Evolutionary conservation across 1,140 invertebrate species (phyloP), one percentile per base, ranked within the genome.

Genomic region (Mactra quadrangularis): DNA sequence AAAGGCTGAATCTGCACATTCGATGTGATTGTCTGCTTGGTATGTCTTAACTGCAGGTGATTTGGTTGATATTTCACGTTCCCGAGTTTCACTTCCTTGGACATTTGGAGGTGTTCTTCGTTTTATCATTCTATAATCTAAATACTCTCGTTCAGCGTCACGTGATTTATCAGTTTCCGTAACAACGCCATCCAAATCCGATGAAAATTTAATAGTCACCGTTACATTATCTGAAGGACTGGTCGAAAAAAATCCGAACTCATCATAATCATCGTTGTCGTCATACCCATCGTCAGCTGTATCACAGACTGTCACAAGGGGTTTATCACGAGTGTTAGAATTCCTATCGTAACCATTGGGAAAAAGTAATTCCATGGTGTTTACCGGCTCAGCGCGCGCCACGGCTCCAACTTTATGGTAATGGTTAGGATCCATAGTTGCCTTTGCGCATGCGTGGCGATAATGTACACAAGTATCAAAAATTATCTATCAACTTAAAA

Each of bases 171-270:
- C 74, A 2, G 74, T 76, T 45, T 76, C 59, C 31, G 74, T 76
- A n/a, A 76, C 59, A 2, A 78, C 52, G 17, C 76, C 62, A 29
- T 68, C 76, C 22, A 22, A 1, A 27, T 41, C 62, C n/a, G 60
- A 66, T 38, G 76, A 78, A 55, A 78, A 68, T 22, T 68, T 52
- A 25, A 78, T 78, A 15, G 76, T 78, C n/a, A 78, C 76, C 6
- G 62, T 78, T 1, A 78, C 76, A 45, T 78, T 78, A 38, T 78
- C 76, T 15, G 76, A 78, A 15, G 76, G 76, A 50, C 59, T 64
- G n/a, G 11, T 17, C 19, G 60, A 68, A 25, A 1, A 9, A 27
- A 68, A 52, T 3, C n/a, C 13, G 22, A 52, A 47, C 4, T 55
- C 76, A 31, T 68, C 31, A 45, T 50, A n/a, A 35, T 68, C 76